Evolutionary conservation across 92 coral and sea anemone species (phyloP), one percentile per base, ranked within the genome.

Genomic region (Parazoanthus darwini): DNA sequence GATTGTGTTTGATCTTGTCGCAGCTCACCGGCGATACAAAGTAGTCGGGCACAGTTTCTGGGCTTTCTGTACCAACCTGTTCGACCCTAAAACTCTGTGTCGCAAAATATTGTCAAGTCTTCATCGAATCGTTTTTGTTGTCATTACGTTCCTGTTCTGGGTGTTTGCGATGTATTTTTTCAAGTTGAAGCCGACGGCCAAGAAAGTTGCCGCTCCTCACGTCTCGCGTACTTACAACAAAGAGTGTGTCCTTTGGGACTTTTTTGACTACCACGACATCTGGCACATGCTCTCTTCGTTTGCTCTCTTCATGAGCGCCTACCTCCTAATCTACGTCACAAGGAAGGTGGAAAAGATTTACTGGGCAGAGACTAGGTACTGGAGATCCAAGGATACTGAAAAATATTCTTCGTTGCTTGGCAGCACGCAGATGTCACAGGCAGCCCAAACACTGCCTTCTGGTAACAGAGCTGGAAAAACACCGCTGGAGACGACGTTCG

Each of bases 201-300:
- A 90, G 86, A 97, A 97, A 88, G 94, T 87, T 23, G 94, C 90
- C 0, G 63, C 78, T 42, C 98, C 99, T 51, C 96, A 98, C 83
- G 73, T 86, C 39, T 95, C 96, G 20, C 97, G 98, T 81, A 89
- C 94, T 6, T 46, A 35, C 81, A 97, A 97, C 90, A 74, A 88
- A 72, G 98, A 94, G 38, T 97, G 99, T 84, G 90, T 93, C 42
- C 89, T 95, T 77, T 95, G 97, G 99, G 97, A 97, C 23, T 97
- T 95, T 88, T 97, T 97, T 35, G 99, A 95, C 86, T 96, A 97
- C 79, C 99, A 97, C n/a, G 99, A 97, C 73, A 89, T 94, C 88
- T 97, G 99, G 99, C 99, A 97, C 87, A 95, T 97, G 94, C 86
- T 95, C 75, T 97, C 99, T 0, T 95, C 99, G 14, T 94, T 97